Evolutionary conservation across 2,888 invertebrate genomes (phyloP).

Genomic region (Cosmia pyralina): DNA sequence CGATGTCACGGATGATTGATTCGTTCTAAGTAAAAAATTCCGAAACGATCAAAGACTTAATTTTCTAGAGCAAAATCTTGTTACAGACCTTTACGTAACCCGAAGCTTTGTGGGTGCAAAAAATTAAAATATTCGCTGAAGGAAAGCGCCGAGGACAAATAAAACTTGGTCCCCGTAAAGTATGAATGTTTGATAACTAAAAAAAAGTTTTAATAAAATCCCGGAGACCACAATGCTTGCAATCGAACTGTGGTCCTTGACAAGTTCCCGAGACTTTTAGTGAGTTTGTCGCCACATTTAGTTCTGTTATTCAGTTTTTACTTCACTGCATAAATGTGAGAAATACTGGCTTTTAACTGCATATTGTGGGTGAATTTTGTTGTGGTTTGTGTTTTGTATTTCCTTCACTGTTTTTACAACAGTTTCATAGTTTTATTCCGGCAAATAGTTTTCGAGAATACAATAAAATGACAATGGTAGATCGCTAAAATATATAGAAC

Average conservation of each 20-base stretch:
- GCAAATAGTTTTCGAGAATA: slow-evolving; percentile 30
- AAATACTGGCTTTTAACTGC: slow-evolving; percentile 24
- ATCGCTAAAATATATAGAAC: neutral
- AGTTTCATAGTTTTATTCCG: slow-evolving; percentile 37
- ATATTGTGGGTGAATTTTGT: slow-evolving; percentile 21
- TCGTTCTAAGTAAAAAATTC: slow-evolving; percentile 35
- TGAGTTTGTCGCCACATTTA: slow-evolving; percentile 47
- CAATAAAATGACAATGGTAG: slow-evolving; percentile 20
- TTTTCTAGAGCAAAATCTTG: slow-evolving; percentile 52
- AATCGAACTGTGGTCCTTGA: slow-evolving; percentile 56
- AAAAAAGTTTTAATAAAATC: slow-evolving; percentile 65
- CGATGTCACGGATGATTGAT: slow-evolving; percentile 43
- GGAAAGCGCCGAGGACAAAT: slow-evolving; percentile 57
- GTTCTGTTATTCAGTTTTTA: slow-evolving; percentile 51
- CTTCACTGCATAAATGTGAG: slow-evolving; percentile 31
- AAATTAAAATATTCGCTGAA: slow-evolving; percentile 55
- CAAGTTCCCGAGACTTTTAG: slow-evolving; percentile 40
- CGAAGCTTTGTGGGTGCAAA: slow-evolving; percentile 53
- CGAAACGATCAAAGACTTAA: slow-evolving; percentile 53
- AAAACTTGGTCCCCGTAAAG: slow-evolving; percentile 61
- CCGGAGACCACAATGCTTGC: slow-evolving; percentile 53
- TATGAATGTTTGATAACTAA: slow-evolving; percentile 63
- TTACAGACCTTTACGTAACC: slow-evolving; percentile 52
- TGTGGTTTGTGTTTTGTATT: slow-evolving; percentile 5
- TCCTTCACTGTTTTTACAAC: slow-evolving; percentile 22